Evolutionary conservation across 2,113 vertebrate genomes (phyloP).

Genomic region (Kobus ellipsiprymnus): DNA sequence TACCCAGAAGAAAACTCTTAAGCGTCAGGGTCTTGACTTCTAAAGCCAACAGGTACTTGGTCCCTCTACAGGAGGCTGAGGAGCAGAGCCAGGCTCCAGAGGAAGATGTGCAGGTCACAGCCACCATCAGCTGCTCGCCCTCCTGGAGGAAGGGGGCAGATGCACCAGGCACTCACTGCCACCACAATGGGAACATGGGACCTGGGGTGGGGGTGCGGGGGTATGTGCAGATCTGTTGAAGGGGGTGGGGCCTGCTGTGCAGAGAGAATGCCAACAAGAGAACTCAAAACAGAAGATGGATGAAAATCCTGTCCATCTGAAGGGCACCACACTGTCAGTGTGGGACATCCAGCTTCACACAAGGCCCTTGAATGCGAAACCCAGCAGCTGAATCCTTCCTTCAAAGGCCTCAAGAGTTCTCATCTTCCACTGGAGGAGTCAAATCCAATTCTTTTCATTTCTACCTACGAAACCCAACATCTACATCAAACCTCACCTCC

Average conservation of each 20-base stretch:
- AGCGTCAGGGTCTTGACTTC: background rate
- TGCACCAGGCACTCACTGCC: fast-evolving
- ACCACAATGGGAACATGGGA: fast-evolving
- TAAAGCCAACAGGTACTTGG: background rate
- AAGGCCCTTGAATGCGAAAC: background rate
- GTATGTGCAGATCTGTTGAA: background rate
- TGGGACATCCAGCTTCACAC: background rate
- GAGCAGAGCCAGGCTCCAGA: background rate
- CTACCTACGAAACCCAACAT: background rate
- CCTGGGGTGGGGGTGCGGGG: background rate
- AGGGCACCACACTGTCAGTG: background rate
- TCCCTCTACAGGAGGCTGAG: background rate
- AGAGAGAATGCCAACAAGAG: background rate
- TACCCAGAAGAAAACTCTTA: background rate
- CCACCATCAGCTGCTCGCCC: background rate
- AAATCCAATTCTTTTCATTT: background rate
- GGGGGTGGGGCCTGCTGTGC: background rate
- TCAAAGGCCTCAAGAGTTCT: no score
- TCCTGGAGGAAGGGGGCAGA: background rate
- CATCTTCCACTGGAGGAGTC: background rate
- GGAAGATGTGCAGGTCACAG: background rate
- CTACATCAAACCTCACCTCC: background rate
- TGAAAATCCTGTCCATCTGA: background rate
- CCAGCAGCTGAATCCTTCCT: background rate
- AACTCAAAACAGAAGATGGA: background rate